A percentile compares a stretch with the other conserved stretches of the same genome.
These are phyloP conservation scores for Ophioderma brevispina DNA, from an alignment of 35 echinoderm and acorn worm genomes.

Conservation along the genomic window DNA sequence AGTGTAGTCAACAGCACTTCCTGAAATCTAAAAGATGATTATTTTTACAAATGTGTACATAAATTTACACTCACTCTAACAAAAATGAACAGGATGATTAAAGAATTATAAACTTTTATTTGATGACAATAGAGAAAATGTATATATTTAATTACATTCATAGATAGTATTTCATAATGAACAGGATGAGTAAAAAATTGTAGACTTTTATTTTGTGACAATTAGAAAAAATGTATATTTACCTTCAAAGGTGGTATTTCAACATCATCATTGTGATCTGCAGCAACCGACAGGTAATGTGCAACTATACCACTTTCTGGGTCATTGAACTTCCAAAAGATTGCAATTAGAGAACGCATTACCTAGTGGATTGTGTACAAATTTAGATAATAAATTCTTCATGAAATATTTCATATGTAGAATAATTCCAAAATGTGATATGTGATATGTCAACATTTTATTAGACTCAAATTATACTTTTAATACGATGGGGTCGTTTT, in stretches of 20 bases:
- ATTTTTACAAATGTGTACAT: too few species aligned
- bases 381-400: too few species aligned
- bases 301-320: slow-evolving; percentile 30
- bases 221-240: not conserved
- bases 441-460: too few species aligned
- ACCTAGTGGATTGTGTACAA: slow-evolving; percentile 20
- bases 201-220: too few species aligned
- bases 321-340: slow-evolving; percentile 42
- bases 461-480: too few species aligned
- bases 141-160: not conserved
- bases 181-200: not conserved
- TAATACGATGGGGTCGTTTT: too few species aligned
- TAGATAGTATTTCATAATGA: not conserved
- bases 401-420: too few species aligned
- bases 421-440: too few species aligned
- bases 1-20: slow-evolving; percentile 30
- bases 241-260: slow-evolving; percentile 38
- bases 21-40: slow-evolving; percentile 40
- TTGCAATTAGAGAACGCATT: not conserved
- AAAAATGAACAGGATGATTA: not conserved
- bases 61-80: too few species aligned
- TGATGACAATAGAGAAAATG: not conserved
- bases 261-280: slow-evolving; percentile 29
- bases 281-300: slow-evolving; percentile 32
- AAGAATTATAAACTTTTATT: not conserved